Conservation (phyloP, 1,140 invertebrate genomes). For the Drosophila tsacasi region DNA sequence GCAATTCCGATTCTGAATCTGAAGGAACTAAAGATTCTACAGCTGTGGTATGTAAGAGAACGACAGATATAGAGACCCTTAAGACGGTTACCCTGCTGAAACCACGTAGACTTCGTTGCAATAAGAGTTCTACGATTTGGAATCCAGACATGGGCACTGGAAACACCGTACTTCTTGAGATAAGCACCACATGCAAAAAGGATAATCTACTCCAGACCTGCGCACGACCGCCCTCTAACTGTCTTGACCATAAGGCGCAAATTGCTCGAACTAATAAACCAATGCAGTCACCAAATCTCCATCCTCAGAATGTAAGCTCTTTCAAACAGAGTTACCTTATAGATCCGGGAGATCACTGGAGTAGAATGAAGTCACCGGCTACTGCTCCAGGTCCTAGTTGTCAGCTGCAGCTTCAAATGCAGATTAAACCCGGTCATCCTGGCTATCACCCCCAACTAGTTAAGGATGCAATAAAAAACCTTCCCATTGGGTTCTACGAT, state of each 20-base stretch:
- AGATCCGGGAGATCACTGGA: constrained; percentile 6
- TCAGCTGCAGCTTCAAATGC: not conserved
- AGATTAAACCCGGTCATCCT: not conserved
- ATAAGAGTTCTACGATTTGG: not conserved
- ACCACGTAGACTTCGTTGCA: constrained; percentile 14
- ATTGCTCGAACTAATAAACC: not conserved
- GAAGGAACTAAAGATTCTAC: not conserved
- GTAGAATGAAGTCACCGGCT: not conserved
- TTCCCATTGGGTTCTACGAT: constrained; percentile 37
- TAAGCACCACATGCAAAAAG: constrained; percentile 20
- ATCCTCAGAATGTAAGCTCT: not conserved
- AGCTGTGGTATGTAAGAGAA: not conserved
- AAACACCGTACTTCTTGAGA: constrained; percentile 18
- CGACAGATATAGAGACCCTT: not conserved
- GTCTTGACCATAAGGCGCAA: not conserved
- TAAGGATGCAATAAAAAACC: not conserved
- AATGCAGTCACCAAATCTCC: not conserved
- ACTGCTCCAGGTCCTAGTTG: not conserved
- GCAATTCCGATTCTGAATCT: not conserved
- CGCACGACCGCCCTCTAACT: constrained; percentile 5
- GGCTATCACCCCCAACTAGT: not conserved
- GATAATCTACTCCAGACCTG: constrained; percentile 10
- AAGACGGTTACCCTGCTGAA: constrained; percentile 30
- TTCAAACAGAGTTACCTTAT: not conserved
- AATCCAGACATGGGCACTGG: too few species aligned